These are phyloP conservation scores for Odontothrips loti DNA, from an alignment of 2,888 invertebrate genomes.

Conservation along the genomic window DNA sequence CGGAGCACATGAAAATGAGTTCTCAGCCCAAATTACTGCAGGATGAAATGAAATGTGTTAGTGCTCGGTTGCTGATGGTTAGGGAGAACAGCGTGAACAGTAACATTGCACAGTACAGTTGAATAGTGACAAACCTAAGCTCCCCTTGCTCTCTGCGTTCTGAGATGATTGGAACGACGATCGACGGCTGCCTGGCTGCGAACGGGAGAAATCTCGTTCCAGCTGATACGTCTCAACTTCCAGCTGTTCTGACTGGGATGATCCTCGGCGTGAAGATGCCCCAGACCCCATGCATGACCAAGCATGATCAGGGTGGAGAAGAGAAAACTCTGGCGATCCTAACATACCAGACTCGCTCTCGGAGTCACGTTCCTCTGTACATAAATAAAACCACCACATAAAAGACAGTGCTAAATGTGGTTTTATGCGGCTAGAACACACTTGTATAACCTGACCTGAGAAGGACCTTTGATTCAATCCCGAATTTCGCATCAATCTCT, in stretches of 20 bases:
- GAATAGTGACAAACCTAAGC: conserved; percentile 11
- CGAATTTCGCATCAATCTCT: conserved; percentile 61
- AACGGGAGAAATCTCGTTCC: conserved; percentile 79
- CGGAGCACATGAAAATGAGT: too few relatives aligned
- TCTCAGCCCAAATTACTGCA: too few relatives aligned
- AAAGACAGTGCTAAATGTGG: conserved; percentile 7
- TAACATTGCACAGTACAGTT: too few relatives aligned
- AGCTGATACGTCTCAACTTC: conserved; percentile 77
- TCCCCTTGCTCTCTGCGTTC: conserved; percentile 38
- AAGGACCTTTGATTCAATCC: conserved; percentile 73
- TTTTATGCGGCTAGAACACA: conserved; percentile 20
- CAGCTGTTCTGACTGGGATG: conserved; percentile 83
- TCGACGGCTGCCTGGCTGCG: conserved; percentile 76
- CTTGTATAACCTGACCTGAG: conserved; percentile 51
- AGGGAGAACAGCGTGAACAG: too few relatives aligned
- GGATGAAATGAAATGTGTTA: too few relatives aligned
- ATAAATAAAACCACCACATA: conserved; percentile 16
- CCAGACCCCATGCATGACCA: conserved; percentile 49
- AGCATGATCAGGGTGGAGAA: conserved; percentile 82
- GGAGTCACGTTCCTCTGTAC: conserved; percentile 64
- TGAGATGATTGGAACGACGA: conserved; percentile 68
- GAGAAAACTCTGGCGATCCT: conserved; percentile 37
- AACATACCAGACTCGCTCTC: conserved; percentile 63
- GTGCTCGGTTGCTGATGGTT: too few relatives aligned
- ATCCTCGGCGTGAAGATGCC: conserved; percentile 73